A percentile compares a stretch with the other conserved stretches of the same genome.
phyloP scores from a whole-genome alignment of 2,797 vertebrate genomes.

The Triplophysa yarkandensis region DNA sequence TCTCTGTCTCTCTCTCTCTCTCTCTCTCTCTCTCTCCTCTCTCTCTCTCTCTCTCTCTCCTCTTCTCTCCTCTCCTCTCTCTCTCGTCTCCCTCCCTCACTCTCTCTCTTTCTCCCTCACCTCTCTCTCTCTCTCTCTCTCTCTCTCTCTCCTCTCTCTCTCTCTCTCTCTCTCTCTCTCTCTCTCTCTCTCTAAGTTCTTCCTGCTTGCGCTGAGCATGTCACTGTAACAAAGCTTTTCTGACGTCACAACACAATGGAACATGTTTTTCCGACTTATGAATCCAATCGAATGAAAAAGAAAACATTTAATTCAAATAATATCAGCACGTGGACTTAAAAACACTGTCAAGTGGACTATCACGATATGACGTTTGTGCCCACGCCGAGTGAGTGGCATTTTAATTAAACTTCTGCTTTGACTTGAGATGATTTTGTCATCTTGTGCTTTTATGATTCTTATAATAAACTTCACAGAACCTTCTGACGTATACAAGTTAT shows the following conservation, averaged over 20 bases:
- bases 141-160: too few species aligned
- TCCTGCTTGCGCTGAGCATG: constrained; percentile 8
- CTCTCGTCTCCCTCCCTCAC: too few species aligned
- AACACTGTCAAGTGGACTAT: not conserved
- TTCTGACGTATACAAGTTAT: too few species aligned
- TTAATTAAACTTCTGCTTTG: constrained; percentile 1
- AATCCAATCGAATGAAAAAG: not conserved
- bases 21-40: too few species aligned
- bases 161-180: too few species aligned
- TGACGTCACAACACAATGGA: not conserved
- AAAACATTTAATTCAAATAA: not conserved
- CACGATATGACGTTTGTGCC: not conserved
- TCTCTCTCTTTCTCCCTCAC: too few species aligned
- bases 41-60: too few species aligned
- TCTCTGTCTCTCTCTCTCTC: too few species aligned
- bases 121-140: too few species aligned
- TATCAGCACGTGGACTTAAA: not conserved
- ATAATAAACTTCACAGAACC: too few species aligned
- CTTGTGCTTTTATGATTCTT: not conserved
- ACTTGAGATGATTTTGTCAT: not conserved
- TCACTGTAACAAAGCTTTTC: constrained; percentile 1
- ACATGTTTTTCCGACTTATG: not conserved
- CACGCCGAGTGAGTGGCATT: constrained; percentile 24
- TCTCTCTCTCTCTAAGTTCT: too few species aligned
- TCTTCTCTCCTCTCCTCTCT: too few species aligned